These are phyloP conservation scores for Danionella dracula DNA, from an alignment of 2,797 vertebrate genomes.

Conservation along the genomic window DNA sequence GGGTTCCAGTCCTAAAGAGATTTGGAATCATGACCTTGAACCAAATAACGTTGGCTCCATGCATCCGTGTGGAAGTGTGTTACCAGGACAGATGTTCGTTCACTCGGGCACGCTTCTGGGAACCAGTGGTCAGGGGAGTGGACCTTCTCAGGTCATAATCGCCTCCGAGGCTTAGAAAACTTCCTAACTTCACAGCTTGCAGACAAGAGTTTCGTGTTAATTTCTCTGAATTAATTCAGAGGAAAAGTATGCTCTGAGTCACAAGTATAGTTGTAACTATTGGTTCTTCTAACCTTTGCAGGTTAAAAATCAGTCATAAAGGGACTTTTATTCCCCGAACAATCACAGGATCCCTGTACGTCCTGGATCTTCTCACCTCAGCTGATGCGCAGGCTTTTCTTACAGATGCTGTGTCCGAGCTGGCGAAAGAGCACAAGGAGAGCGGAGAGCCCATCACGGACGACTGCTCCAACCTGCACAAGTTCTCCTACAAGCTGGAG, in stretches of 20 bases:
- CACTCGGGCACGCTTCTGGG: constrained; percentile 73
- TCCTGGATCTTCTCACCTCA: not conserved
- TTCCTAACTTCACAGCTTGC: too few species aligned
- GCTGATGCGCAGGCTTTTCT: not conserved
- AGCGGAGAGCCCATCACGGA: constrained; percentile 90
- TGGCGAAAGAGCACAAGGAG: constrained; percentile 85
- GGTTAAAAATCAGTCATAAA: too few species aligned
- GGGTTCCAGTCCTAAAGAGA: constrained; percentile 51
- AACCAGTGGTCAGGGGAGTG: constrained; percentile 85
- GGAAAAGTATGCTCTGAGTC: too few species aligned
- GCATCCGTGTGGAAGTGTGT: constrained; percentile 63
- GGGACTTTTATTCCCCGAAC: not conserved
- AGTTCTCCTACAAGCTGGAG: constrained; percentile 93
- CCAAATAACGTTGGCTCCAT: constrained; percentile 73
- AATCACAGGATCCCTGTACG: not conserved
- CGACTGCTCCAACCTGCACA: constrained; percentile 88
- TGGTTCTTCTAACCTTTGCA: too few species aligned
- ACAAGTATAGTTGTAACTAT: too few species aligned
- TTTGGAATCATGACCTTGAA: constrained; percentile 53
- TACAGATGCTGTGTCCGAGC: constrained; percentile 82
- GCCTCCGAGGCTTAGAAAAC: constrained; percentile 49
- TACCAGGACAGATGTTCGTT: constrained; percentile 91
- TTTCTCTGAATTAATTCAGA: too few species aligned
- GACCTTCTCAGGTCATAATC: constrained; percentile 78
- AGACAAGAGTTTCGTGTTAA: too few species aligned